phyloP scores from a whole-genome alignment of 2,797 vertebrate genomes.

The Pseudochirops cupreus region DNA sequence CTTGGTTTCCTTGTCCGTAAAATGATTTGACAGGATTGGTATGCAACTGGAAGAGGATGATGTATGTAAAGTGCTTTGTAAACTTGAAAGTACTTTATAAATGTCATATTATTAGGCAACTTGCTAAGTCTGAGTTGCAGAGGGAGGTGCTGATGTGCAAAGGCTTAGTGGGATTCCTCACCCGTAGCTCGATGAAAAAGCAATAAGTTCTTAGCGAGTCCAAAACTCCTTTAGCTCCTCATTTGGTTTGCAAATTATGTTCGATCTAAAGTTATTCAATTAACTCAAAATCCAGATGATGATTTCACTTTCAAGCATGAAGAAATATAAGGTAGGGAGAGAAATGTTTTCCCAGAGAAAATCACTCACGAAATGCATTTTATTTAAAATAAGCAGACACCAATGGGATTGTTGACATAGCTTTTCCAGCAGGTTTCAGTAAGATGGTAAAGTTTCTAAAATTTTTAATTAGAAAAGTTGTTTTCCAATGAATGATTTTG shows the following conservation, averaged over 20 bases:
- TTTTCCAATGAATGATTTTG: constrained; percentile 58
- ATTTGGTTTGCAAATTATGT: constrained; percentile 66
- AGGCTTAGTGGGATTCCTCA: not conserved
- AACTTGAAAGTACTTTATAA: not conserved
- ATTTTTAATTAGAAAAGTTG: constrained; percentile 24
- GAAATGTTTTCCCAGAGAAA: constrained; percentile 56
- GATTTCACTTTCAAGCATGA: constrained; percentile 48
- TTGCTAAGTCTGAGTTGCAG: not conserved
- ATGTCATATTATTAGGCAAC: not conserved
- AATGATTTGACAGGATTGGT: not conserved
- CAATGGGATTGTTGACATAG: constrained; percentile 13
- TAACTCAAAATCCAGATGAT: constrained; percentile 45
- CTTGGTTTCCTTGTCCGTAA: not conserved
- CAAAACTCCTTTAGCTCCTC: constrained; percentile 64
- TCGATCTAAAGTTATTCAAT: constrained; percentile 61
- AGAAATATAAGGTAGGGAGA: constrained; percentile 63
- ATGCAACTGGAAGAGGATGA: not conserved
- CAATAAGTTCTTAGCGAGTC: not conserved
- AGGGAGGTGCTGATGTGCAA: not conserved
- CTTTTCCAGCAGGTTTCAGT: constrained; percentile 45
- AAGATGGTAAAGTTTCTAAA: constrained; percentile 43
- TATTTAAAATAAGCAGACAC: constrained; percentile 68
- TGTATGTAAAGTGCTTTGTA: not conserved
- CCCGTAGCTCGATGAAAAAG: not conserved
- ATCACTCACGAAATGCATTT: constrained; percentile 62